Conservation (phyloP, 2,888 invertebrate species). For the Neocrepidodera transversa region DNA sequence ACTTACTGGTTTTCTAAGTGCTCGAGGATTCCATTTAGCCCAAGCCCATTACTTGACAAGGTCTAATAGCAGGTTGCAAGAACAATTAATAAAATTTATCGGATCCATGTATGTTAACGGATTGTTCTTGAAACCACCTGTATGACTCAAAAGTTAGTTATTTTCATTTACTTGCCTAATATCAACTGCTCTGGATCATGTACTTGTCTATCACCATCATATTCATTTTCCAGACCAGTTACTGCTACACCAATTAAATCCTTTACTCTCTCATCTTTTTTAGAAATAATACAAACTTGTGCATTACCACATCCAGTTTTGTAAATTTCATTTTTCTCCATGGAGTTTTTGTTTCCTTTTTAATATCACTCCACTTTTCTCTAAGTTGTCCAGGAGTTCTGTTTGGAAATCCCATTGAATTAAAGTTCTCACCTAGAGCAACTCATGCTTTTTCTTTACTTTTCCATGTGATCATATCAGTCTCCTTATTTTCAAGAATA, state of each 20-base stretch:
- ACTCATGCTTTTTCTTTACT: conserved; percentile 10
- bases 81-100: too few relatives aligned
- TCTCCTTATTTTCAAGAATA: conserved; percentile 3
- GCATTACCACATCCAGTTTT: conserved; percentile 13
- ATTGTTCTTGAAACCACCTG: too few relatives aligned
- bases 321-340: conserved; percentile 7
- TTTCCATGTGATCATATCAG: conserved; percentile 10
- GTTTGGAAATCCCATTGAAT: background rate
- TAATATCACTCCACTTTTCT: conserved; percentile 4
- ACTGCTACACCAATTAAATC: conserved; percentile 10
- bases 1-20: background rate
- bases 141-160: too few relatives aligned
- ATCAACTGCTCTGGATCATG: background rate
- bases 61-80: too few relatives aligned
- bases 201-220: background rate
- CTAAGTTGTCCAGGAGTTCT: conserved; percentile 9
- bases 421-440: conserved; percentile 2
- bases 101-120: too few relatives aligned
- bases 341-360: conserved; percentile 4
- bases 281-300: background rate
- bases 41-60: background rate
- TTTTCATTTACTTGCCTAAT: too few relatives aligned
- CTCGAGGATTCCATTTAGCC: background rate
- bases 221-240: background rate
- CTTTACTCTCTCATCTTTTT: conserved; percentile 9